A percentile compares a stretch with the other conserved stretches of the same genome.
These are phyloP conservation scores for Echinometra lucunter DNA, from an alignment of 53 echinoderm and acorn worm species.

Conservation along the genomic window DNA sequence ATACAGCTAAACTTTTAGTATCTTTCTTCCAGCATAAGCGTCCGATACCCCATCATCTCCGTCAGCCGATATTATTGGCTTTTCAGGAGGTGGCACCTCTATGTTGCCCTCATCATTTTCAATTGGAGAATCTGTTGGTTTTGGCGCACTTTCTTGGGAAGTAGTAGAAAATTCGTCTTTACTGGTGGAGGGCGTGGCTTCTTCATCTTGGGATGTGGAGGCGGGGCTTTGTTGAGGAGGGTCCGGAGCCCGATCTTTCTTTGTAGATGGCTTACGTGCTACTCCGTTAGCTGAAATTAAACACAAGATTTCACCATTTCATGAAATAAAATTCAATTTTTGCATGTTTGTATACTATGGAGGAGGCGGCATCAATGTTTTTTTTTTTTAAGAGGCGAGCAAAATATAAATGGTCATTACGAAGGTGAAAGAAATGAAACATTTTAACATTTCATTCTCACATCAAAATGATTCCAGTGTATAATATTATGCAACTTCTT, in stretches of 20 bases:
- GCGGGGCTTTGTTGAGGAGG: slow-evolving; percentile 26
- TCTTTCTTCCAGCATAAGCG: slow-evolving; percentile 36
- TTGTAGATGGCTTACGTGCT: slow-evolving; percentile 46
- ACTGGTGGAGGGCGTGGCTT: slow-evolving; percentile 42
- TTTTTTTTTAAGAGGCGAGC: too few relatives aligned
- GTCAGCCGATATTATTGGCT: not conserved
- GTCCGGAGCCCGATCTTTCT: slow-evolving; percentile 54
- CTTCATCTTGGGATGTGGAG: slow-evolving; percentile 1
- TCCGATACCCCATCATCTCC: not conserved
- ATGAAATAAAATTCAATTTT: not conserved
- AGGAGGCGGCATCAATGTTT: not conserved
- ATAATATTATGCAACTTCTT: too few relatives aligned
- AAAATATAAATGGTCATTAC: too few relatives aligned
- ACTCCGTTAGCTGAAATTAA: slow-evolving; percentile 50
- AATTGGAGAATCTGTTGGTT: not conserved
- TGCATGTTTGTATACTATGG: not conserved
- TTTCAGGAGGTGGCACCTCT: slow-evolving; percentile 50
- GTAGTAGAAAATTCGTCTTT: not conserved
- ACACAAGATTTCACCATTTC: not conserved
- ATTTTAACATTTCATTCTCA: too few relatives aligned
- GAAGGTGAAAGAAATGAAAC: too few relatives aligned
- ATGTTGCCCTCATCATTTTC: not conserved
- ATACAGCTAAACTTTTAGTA: slow-evolving; percentile 50
- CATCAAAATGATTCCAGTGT: too few relatives aligned
- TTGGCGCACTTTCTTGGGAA: not conserved